phyloP scores from a whole-genome alignment of 2,888 invertebrate genomes.

The Rhorus exstirpatorius region DNA sequence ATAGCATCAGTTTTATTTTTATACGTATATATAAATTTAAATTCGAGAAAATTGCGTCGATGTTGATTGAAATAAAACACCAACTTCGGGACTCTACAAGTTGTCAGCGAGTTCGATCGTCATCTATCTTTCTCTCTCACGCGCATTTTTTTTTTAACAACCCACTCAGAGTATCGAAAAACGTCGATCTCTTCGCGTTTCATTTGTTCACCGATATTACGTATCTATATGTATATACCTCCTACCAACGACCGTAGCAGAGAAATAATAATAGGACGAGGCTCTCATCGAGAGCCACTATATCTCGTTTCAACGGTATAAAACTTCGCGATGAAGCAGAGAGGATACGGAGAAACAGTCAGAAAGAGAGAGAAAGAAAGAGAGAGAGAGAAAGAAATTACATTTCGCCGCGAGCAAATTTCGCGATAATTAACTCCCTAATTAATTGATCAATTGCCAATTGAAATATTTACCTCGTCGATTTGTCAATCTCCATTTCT shows the following conservation, averaged over 20 bases:
- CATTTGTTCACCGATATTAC: slow-evolving; percentile 49
- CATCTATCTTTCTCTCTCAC: slow-evolving; percentile 6
- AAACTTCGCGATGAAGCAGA: neutral
- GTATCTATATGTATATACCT: neutral
- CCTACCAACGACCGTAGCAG: neutral
- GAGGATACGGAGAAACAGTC: slow-evolving; percentile 6
- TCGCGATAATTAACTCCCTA: slow-evolving; percentile 54
- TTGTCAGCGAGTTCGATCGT: neutral
- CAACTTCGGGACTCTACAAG: neutral
- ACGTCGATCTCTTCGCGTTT: slow-evolving; percentile 48
- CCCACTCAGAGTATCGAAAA: slow-evolving; percentile 27
- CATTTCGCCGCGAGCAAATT: slow-evolving; percentile 38
- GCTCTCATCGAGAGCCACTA: slow-evolving; percentile 4
- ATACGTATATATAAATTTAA: neutral
- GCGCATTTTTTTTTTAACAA: neutral
- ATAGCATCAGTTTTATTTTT: neutral
- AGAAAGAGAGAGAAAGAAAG: neutral
- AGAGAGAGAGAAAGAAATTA: slow-evolving; percentile 4
- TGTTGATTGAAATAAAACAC: slow-evolving; percentile 44
- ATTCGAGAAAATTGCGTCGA: slow-evolving; percentile 16
- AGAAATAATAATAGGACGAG: slow-evolving; percentile 35
- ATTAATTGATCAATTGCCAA: slow-evolving; percentile 65
- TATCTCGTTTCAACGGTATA: slow-evolving; percentile 42
- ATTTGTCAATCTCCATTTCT: slow-evolving; percentile 14
- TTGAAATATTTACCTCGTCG: slow-evolving; percentile 40